Base-by-base conservation (phyloP, 1,140 invertebrate species). In the Reticulitermes speratus region DNA sequence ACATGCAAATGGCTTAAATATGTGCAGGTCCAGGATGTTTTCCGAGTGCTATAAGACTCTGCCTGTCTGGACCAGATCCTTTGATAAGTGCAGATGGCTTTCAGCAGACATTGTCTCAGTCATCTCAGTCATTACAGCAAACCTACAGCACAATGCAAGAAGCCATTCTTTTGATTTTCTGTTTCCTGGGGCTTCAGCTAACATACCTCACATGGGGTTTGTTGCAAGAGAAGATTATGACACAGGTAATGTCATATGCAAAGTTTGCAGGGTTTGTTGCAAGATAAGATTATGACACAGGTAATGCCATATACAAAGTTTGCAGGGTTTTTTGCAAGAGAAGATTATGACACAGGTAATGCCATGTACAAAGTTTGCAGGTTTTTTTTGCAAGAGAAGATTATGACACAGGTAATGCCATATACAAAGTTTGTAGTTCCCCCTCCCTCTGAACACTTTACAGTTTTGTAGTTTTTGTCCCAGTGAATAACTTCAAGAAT, bases 121-220 rank as follows among this genome's bases (percentile, higher is more conserved):
- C 82, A 59, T 87, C 82, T 84, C 65, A 81, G 85, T 86, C 82
- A 90, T 91, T 88, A 89, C 92, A 12, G n/a, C 25, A 75, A 14
- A n/a, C 65, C n/a, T 25, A 30, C 65, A 75, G 65, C n/a, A 82
- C 85, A 23, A 44, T 82, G 32, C 92, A 94, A 90, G 93, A 95
- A 89, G 91, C 92, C 12, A 87, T 94, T 75, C 90, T 95, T 48
- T 90, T 98, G 2, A 32, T 94, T 5, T 95, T 97, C 90, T 99
- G 98, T 91, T 97, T 98, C 90, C 90, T 94, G 69, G 98, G 98
- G 2, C 92, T 99, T 3, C 98, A 98, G 94, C 92, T 94, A 3
- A 97, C 97, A 83, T 99, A 98, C 90, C 92, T 99, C 32, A 96
- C 96, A 52, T 99, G 98, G 98, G 98, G 98, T 5, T 92, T 99